Evolutionary conservation across 2,113 vertebrate genomes (phyloP).

Genomic region (Rhadina sibilatrix): DNA sequence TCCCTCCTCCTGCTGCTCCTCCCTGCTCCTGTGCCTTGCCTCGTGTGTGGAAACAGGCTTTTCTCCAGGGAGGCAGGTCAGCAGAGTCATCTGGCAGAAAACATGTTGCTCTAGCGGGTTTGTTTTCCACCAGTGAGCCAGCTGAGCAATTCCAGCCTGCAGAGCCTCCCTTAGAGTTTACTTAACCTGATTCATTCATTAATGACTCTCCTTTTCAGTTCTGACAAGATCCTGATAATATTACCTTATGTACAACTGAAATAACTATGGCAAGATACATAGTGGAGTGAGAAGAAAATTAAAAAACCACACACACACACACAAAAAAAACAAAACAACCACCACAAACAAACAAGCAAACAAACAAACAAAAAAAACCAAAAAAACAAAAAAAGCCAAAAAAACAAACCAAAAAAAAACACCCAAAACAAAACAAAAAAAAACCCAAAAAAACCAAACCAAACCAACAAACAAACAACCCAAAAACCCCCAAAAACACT

Average conservation of each 20-base stretch:
- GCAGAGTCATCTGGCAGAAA: neutral
- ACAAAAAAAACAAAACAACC: no score
- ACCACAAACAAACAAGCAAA: no score
- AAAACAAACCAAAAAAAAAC: no score
- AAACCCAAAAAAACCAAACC: no score
- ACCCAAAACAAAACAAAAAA: no score
- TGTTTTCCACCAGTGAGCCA: neutral
- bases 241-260: neutral
- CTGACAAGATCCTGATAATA: neutral
- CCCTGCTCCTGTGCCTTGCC: neutral
- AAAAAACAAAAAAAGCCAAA: no score
- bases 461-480: no score
- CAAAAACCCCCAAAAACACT: no score
- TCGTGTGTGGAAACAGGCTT: neutral
- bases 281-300: neutral
- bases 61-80: neutral
- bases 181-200: neutral
- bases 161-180: neutral
- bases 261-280: neutral
- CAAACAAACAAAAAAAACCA: no score
- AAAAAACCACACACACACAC: no score
- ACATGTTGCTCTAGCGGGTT: neutral
- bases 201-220: neutral
- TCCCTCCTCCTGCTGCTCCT: neutral
- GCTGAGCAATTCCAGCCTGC: neutral